These are phyloP conservation scores for Manis crassicaudata DNA, from an alignment of 2,797 vertebrate species.

Conservation along the genomic window DNA sequence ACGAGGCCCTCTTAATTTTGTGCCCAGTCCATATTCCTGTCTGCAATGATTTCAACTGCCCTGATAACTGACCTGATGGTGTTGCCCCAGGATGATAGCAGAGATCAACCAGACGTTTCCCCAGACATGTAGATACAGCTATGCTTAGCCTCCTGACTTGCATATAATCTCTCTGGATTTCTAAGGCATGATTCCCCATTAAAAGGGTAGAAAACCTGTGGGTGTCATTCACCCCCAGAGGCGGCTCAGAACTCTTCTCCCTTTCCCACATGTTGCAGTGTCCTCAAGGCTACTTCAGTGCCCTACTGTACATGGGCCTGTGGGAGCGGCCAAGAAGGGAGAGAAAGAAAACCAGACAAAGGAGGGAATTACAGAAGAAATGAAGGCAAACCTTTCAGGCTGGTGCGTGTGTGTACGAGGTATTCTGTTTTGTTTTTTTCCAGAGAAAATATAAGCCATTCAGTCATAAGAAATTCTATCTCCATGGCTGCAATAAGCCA, in stretches of 20 bases:
- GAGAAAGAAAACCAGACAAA: not conserved
- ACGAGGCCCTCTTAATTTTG: not conserved
- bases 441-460: constrained; percentile 42
- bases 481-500: constrained; percentile 40
- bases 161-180: not conserved
- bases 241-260: not conserved
- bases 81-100: not conserved
- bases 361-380: not conserved
- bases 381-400: not conserved
- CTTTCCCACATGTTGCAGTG: not conserved
- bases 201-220: not conserved
- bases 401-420: not conserved
- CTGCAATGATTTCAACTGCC: not conserved
- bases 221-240: not conserved
- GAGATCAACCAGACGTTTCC: not conserved
- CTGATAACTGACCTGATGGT: no score
- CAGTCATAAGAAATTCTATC: constrained; percentile 54
- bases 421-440: not conserved
- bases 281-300: not conserved
- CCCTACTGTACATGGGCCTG: not conserved
- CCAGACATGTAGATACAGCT: not conserved
- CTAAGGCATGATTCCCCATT: not conserved
- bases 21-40: not conserved
- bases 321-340: not conserved
- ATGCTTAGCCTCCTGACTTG: not conserved